Percentiles rank a stretch among this genome's conserved stretches.
These are phyloP conservation scores for Aromia moschata DNA, from an alignment of 2,888 invertebrate genomes.

Conservation along the genomic window DNA sequence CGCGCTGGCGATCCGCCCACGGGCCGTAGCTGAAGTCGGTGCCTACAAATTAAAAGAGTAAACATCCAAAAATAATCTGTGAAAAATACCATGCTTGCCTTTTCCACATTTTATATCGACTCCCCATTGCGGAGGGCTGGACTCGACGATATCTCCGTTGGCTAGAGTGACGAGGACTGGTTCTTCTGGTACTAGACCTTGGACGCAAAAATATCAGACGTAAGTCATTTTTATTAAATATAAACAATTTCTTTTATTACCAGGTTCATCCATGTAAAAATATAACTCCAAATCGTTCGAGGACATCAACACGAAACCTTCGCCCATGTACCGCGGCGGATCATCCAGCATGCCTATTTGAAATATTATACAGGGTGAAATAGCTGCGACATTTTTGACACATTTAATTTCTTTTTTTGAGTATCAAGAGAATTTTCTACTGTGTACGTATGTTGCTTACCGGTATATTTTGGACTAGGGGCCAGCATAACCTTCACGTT, in stretches of 20 bases:
- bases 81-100: no score
- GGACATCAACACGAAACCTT: conserved; percentile 96
- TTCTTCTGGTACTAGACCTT: conserved; percentile 83
- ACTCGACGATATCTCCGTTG: conserved; percentile 92
- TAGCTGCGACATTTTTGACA: no score
- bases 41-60: conserved; percentile 54
- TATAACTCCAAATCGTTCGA: conserved; percentile 94
- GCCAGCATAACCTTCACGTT: conserved; percentile 95
- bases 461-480: conserved; percentile 95
- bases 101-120: conserved; percentile 95
- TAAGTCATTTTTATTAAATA: neutral
- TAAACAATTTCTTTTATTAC: conserved; percentile 57
- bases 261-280: conserved; percentile 97
- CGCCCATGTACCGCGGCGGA: conserved; percentile 97
- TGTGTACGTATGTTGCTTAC: conserved; percentile 32
- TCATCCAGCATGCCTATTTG: conserved; percentile 81
- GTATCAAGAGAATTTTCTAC: no score
- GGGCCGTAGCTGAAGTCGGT: conserved; percentile 98
- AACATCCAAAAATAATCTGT: no score
- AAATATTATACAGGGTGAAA: conserved; percentile 6
- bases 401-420: no score
- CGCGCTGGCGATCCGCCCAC: conserved; percentile 98
- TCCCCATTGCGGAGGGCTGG: conserved; percentile 94
- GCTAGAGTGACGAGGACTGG: conserved; percentile 89
- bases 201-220: conserved; percentile 13